phyloP scores from a whole-genome alignment of 1,140 invertebrate genomes.

The Copidosoma floridanum region DNA sequence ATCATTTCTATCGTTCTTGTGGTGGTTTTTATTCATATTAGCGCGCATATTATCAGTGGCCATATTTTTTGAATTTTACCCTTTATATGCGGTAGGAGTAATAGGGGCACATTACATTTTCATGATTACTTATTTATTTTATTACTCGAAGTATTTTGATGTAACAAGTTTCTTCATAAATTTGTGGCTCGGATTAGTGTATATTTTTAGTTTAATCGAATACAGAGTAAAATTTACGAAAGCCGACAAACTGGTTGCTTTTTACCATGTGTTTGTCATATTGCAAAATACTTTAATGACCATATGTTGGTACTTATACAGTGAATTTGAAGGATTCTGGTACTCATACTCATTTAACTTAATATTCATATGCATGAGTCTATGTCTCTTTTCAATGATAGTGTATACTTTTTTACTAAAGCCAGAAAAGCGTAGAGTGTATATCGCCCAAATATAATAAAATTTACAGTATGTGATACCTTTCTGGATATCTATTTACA shows the following conservation, averaged over 20 bases:
- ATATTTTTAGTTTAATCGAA: slow-evolving; percentile 71
- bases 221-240: slow-evolving; percentile 73
- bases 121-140: slow-evolving; percentile 62
- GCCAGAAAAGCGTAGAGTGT: slow-evolving; percentile 49
- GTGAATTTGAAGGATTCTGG: slow-evolving; percentile 58
- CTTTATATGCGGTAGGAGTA: slow-evolving; percentile 58
- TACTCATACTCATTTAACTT: slow-evolving; percentile 46
- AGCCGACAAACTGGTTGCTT: slow-evolving; percentile 64
- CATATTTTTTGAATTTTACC: slow-evolving; percentile 69
- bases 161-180: slow-evolving; percentile 60
- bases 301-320: slow-evolving; percentile 61
- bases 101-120: slow-evolving; percentile 61
- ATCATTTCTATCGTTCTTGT: slow-evolving; percentile 64
- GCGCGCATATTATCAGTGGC: slow-evolving; percentile 67
- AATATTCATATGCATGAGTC: slow-evolving; percentile 44
- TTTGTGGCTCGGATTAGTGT: slow-evolving; percentile 68
- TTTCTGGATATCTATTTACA: slow-evolving; percentile 5
- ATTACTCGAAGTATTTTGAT: slow-evolving; percentile 60
- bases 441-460: slow-evolving; percentile 37
- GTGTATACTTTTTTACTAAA: slow-evolving; percentile 49
- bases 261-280: slow-evolving; percentile 65
- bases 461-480: not conserved
- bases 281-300: slow-evolving; percentile 66
- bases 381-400: slow-evolving; percentile 45
- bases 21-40: slow-evolving; percentile 71